Percentiles rank a stretch among this genome's conserved stretches.
phyloP scores from a whole-genome alignment of 1,140 invertebrate species.

The Rhynchophorus ferrugineus region DNA sequence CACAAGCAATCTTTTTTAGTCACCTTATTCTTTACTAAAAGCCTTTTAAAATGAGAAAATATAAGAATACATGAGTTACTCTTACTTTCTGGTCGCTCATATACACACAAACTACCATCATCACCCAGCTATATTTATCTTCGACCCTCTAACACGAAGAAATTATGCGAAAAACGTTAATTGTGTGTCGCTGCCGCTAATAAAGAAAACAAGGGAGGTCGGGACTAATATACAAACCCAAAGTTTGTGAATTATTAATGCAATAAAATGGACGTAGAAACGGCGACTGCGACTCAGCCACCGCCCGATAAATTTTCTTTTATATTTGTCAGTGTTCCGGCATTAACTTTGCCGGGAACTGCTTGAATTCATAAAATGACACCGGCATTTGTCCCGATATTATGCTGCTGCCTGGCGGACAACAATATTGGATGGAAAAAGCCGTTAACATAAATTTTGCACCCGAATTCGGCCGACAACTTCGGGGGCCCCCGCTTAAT shows the following conservation, averaged over 20 bases:
- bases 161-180: not conserved
- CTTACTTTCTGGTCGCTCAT: too few species aligned
- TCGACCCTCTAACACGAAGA: too few species aligned
- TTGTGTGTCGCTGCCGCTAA: not conserved
- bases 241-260: not conserved
- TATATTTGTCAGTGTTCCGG: slow-evolving; percentile 6
- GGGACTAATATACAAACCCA: not conserved
- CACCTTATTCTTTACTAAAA: too few species aligned
- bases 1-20: too few species aligned
- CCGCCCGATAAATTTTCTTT: slow-evolving; percentile 9
- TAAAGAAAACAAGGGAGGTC: not conserved
- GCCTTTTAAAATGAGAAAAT: too few species aligned
- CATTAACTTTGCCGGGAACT: slow-evolving; percentile 15
- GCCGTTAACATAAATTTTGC: slow-evolving; percentile 22
- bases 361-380: slow-evolving; percentile 13
- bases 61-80: too few species aligned
- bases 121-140: too few species aligned
- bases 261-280: not conserved
- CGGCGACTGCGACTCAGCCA: too few species aligned
- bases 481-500: slow-evolving; percentile 13
- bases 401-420: slow-evolving; percentile 12
- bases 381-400: slow-evolving; percentile 17
- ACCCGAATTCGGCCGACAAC: slow-evolving; percentile 5
- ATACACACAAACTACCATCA: too few species aligned
- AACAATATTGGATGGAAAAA: slow-evolving; percentile 14